Conservation (phyloP, 2,888 invertebrate genomes). For the Heteromyza rotundicornis region DNA sequence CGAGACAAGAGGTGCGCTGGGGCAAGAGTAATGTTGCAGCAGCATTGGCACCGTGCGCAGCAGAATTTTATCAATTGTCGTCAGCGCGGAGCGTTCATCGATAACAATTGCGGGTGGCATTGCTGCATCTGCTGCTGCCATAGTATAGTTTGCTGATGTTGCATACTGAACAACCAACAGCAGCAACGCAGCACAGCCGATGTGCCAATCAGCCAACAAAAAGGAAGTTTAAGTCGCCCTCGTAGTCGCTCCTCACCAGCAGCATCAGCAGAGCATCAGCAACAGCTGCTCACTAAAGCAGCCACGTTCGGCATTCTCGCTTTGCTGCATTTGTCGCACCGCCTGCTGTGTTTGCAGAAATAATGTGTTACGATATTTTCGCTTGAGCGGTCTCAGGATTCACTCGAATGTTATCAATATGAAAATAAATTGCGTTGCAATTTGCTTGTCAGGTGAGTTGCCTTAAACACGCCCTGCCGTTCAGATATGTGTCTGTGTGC, state of each 20-base stretch:
- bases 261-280: slow-evolving; percentile 23
- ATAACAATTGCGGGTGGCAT: not conserved
- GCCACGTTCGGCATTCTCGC: slow-evolving; percentile 5
- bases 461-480: not conserved
- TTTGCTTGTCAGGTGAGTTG: slow-evolving; percentile 41
- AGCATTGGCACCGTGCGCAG: slow-evolving; percentile 31
- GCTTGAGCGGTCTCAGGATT: slow-evolving; percentile 43
- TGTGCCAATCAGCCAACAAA: not conserved
- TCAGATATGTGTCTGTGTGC: too few relatives aligned
- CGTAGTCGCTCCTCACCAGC: too few relatives aligned
- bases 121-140: slow-evolving; percentile 9
- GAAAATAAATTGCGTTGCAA: slow-evolving; percentile 49
- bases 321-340: not conserved
- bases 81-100: not conserved
- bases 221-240: too few relatives aligned
- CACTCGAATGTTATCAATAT: slow-evolving; percentile 50
- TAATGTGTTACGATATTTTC: slow-evolving; percentile 32
- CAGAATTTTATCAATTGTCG: slow-evolving; percentile 14
- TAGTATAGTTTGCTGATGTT: slow-evolving; percentile 20
- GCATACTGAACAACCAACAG: not conserved
- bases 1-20: too few relatives aligned
- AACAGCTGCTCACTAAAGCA: slow-evolving; percentile 11
- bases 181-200: not conserved
- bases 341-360: not conserved
- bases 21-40: slow-evolving; percentile 30